Evolutionary conservation across 2,888 invertebrate species (phyloP).

Genomic region (Troides aeacus): DNA sequence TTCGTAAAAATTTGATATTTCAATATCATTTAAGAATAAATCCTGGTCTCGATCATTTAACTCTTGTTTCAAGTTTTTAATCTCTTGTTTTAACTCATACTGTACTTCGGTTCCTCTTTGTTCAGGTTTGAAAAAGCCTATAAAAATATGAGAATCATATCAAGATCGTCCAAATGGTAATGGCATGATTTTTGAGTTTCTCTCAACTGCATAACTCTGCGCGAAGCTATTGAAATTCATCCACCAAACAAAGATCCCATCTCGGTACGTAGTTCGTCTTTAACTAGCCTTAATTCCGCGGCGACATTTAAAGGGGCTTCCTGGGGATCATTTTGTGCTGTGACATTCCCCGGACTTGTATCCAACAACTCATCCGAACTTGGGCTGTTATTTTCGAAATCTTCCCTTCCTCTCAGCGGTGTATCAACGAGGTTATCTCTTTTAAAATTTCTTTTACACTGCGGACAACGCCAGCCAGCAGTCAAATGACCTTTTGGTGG

Average conservation of each 20-base stretch:
- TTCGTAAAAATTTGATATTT: constrained; percentile 17
- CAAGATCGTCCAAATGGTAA: not conserved
- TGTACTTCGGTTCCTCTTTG: not conserved
- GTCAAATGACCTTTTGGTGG: no score
- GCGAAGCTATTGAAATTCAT: not conserved
- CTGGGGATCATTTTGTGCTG: no score
- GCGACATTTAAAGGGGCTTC: no score
- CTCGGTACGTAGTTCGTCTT: no score
- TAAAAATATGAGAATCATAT: no score
- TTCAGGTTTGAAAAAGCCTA: not conserved
- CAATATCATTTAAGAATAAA: constrained; percentile 11
- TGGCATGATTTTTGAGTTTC: not conserved
- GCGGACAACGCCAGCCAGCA: no score
- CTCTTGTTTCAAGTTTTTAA: not conserved
- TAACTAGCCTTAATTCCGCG: no score
- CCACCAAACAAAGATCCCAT: not conserved
- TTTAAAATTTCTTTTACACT: no score
- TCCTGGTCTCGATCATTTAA: not conserved
- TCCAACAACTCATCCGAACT: not conserved
- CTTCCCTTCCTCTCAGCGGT: not conserved
- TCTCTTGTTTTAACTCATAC: not conserved
- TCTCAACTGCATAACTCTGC: not conserved
- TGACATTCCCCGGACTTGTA: no score
- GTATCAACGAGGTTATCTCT: not conserved
- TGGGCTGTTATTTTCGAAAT: not conserved